Evolutionary conservation across 1,140 invertebrate species (phyloP).

Genomic region (Hyles euphorbiae): DNA sequence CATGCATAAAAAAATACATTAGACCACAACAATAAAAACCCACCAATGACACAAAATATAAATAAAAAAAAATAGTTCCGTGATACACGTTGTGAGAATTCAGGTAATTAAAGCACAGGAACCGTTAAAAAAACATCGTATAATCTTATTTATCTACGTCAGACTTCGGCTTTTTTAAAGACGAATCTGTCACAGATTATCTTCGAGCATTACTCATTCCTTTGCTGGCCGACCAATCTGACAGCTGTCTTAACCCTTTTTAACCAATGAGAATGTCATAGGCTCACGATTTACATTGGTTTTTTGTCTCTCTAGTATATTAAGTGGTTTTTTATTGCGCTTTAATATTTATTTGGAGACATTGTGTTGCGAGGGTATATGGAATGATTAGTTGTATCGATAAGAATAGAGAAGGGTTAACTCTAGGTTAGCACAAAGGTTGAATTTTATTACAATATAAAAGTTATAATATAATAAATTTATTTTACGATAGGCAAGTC

Average conservation of each 20-base stretch:
- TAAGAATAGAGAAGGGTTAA: too few relatives aligned
- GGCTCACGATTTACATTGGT: conserved; percentile 58
- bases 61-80: conserved; percentile 27
- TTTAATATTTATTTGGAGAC: conserved; percentile 27
- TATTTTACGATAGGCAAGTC: too few relatives aligned
- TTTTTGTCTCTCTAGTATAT: conserved; percentile 38
- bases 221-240: conserved; percentile 62
- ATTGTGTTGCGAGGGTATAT: conserved; percentile 9
- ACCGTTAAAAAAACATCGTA: conserved; percentile 50
- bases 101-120: conserved; percentile 66
- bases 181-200: conserved; percentile 73
- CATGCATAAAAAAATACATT: not conserved
- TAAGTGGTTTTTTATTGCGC: conserved; percentile 44
- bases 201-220: conserved; percentile 63
- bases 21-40: conserved; percentile 5
- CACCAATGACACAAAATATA: conserved; percentile 9
- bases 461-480: too few relatives aligned
- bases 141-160: conserved; percentile 72
- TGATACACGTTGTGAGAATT: conserved; percentile 65
- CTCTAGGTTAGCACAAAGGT: too few relatives aligned
- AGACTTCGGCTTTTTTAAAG: conserved; percentile 69
- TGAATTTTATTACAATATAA: too few relatives aligned
- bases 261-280: conserved; percentile 69
- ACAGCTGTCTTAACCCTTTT: conserved; percentile 72
- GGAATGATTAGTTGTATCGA: not conserved